Conservation (phyloP, 2,113 vertebrate species). For the Coryphaenoides rupestris region DNA sequence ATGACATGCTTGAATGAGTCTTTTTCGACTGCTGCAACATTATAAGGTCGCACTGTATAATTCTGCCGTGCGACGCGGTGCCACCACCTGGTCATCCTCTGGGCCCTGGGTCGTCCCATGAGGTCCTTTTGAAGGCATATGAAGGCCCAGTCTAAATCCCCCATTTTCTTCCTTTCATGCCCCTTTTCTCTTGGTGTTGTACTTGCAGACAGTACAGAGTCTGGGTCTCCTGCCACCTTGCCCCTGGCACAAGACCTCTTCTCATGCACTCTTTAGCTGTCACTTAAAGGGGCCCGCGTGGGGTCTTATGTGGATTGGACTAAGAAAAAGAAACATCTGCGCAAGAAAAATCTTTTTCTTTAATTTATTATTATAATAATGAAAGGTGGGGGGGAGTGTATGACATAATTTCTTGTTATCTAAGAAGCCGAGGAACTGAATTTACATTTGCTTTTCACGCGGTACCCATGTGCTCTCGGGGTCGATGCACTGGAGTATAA, state of each 20-base stretch:
- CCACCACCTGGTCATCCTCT: slow-evolving; percentile 60
- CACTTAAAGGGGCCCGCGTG: slow-evolving; percentile 48
- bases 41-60: slow-evolving; percentile 29
- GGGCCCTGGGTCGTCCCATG: slow-evolving; percentile 26
- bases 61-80: slow-evolving; percentile 32
- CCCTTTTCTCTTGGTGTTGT: slow-evolving; percentile 43
- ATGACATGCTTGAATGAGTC: neutral
- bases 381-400: slow-evolving; percentile 61
- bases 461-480: slow-evolving; percentile 65
- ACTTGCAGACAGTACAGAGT: slow-evolving; percentile 57
- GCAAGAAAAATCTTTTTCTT: slow-evolving; percentile 58
- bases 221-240: slow-evolving; percentile 54
- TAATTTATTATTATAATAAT: slow-evolving; percentile 71
- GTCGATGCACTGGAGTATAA: slow-evolving; percentile 79
- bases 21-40: slow-evolving; percentile 16
- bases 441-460: slow-evolving; percentile 76
- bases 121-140: slow-evolving; percentile 40
- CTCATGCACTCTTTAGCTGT: slow-evolving; percentile 46
- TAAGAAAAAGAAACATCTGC: slow-evolving; percentile 75
- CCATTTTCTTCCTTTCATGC: slow-evolving; percentile 40
- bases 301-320: slow-evolving; percentile 46
- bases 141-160: slow-evolving; percentile 57
- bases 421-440: slow-evolving; percentile 65
- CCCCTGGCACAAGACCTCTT: slow-evolving; percentile 54
- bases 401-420: slow-evolving; percentile 74